Evolutionary conservation across 1,140 invertebrate genomes (phyloP).

Genomic region (Polypedilum pembai): DNA sequence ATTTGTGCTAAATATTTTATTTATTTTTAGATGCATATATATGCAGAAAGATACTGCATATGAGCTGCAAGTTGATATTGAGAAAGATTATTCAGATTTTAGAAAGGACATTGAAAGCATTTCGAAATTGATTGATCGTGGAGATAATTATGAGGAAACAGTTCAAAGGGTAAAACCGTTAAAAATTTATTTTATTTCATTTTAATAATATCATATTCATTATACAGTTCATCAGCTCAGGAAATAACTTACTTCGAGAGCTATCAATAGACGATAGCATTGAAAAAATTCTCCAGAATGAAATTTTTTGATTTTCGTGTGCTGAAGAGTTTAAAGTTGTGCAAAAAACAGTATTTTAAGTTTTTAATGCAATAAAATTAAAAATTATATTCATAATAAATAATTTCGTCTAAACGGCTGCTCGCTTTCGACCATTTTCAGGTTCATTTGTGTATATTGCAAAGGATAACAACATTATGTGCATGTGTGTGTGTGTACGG

Average conservation of each 20-base stretch:
- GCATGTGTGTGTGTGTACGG: background rate
- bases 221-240: background rate
- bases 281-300: background rate
- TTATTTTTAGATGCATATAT: slow-evolving; percentile 30
- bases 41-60: slow-evolving; percentile 35
- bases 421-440: background rate
- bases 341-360: slow-evolving; percentile 9
- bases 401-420: background rate
- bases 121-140: background rate
- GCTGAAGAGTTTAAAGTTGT: background rate
- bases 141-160: slow-evolving; percentile 15
- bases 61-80: slow-evolving; percentile 40
- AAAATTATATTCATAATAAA: background rate
- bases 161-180: slow-evolving; percentile 29
- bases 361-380: slow-evolving; percentile 20
- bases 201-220: background rate
- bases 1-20: too few relatives aligned
- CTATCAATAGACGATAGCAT: background rate
- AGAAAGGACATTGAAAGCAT: slow-evolving; percentile 28
- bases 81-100: slow-evolving; percentile 33
- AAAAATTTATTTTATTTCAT: background rate
- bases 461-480: background rate
- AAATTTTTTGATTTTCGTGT: slow-evolving; percentile 23
- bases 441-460: background rate
- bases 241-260: background rate